These are phyloP conservation scores for Galerucella pusilla DNA, from an alignment of 2,888 invertebrate genomes.

Conservation along the genomic window DNA sequence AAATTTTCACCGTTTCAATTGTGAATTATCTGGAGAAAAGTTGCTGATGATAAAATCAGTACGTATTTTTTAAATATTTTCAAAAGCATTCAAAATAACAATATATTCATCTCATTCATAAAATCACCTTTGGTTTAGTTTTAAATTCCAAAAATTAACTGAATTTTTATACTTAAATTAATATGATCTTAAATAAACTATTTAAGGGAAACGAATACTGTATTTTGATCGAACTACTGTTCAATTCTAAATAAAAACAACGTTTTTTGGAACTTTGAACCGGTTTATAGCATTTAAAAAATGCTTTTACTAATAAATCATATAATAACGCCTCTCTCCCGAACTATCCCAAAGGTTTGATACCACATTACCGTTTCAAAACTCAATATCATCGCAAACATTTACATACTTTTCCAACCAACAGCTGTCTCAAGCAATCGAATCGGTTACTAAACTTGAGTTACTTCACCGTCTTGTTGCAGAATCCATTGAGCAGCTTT, in stretches of 20 bases:
- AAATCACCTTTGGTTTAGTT: constrained; percentile 10
- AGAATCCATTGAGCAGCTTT: constrained; percentile 74
- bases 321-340: background rate
- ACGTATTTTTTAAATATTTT: background rate
- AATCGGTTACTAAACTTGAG: constrained; percentile 54
- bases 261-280: background rate
- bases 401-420: background rate
- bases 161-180: too few relatives aligned
- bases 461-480: constrained; percentile 62
- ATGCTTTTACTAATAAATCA: background rate
- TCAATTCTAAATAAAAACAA: background rate
- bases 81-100: background rate
- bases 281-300: background rate
- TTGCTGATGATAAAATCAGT: constrained; percentile 2
- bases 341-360: background rate
- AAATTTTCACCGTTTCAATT: background rate
- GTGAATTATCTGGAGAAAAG: background rate
- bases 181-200: too few relatives aligned
- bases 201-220: too few relatives aligned
- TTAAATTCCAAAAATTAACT: background rate
- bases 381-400: too few relatives aligned
- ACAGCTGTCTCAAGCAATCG: background rate
- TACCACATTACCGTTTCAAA: background rate
- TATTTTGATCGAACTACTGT: background rate
- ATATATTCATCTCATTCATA: background rate